phyloP scores from a whole-genome alignment of 2,113 vertebrate species.

The Hemichromis elongatus region DNA sequence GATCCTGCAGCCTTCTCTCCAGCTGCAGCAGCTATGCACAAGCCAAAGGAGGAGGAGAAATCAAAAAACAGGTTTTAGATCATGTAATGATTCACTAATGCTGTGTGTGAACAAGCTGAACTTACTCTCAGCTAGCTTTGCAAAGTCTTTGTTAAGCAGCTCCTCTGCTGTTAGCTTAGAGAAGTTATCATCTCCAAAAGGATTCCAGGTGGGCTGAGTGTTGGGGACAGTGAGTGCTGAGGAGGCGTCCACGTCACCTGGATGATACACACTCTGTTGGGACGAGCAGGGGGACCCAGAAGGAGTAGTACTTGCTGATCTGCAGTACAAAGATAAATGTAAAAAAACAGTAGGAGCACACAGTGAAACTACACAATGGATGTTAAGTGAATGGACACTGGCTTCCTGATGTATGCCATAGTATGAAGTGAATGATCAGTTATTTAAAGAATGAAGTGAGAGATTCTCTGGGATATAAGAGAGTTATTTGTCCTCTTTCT shows the following conservation, averaged over 20 bases:
- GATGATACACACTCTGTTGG: conserved; percentile 76
- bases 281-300: conserved; percentile 83
- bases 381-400: background rate
- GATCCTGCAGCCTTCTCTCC: conserved; percentile 79
- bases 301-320: conserved; percentile 95
- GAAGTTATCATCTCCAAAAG: conserved; percentile 97
- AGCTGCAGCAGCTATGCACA: conserved; percentile 72
- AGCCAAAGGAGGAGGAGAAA: background rate
- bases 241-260: conserved; percentile 26
- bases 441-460: conserved; percentile 39
- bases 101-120: background rate
- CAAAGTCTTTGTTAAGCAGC: conserved; percentile 97
- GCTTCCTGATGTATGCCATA: background rate
- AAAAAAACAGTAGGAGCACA: background rate
- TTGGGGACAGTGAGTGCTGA: background rate
- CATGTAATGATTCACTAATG: background rate
- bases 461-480: conserved; percentile 25
- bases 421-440: conserved; percentile 2
- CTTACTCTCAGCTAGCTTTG: conserved; percentile 88
- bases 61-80: background rate
- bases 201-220: conserved; percentile 86
- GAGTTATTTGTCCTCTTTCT: conserved; percentile 20
- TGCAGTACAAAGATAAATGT: conserved; percentile 48
- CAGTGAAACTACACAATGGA: background rate
- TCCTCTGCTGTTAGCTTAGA: conserved; percentile 97